Evolutionary conservation across 2,888 invertebrate genomes (phyloP).

Genomic region (Leptarthrus brevirostris): DNA sequence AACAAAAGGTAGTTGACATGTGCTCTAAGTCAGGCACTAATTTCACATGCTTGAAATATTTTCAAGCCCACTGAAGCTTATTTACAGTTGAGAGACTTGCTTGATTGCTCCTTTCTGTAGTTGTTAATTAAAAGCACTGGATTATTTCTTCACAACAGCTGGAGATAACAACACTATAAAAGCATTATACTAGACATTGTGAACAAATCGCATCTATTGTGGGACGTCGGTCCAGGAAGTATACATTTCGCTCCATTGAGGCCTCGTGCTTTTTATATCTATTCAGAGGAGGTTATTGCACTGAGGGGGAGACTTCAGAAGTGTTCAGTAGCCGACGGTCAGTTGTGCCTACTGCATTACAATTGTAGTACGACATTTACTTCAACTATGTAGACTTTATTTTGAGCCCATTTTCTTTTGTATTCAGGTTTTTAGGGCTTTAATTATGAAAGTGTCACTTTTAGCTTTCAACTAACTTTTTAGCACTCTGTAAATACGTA

Average conservation of each 20-base stretch:
- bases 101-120: constrained; percentile 3
- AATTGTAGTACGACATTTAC: no score
- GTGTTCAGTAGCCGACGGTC: constrained; percentile 25
- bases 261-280: background rate
- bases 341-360: background rate
- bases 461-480: no score
- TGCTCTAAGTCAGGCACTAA: constrained; percentile 2
- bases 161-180: constrained; percentile 29
- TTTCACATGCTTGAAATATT: constrained; percentile 10
- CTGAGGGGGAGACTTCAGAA: constrained; percentile 36
- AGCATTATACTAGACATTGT: constrained; percentile 28
- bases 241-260: constrained; percentile 47
- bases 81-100: constrained; percentile 12
- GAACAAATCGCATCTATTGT: constrained; percentile 31
- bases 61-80: background rate
- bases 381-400: no score
- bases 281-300: constrained; percentile 48
- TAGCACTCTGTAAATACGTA: no score
- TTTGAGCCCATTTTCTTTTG: no score
- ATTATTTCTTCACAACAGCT: constrained; percentile 23
- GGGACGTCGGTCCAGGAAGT: constrained; percentile 43
- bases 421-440: no score
- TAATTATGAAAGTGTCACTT: no score
- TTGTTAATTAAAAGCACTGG: constrained; percentile 28
- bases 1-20: no score